Base-by-base conservation (phyloP, 2,888 invertebrate species). In the Microchrysa polita region DNA sequence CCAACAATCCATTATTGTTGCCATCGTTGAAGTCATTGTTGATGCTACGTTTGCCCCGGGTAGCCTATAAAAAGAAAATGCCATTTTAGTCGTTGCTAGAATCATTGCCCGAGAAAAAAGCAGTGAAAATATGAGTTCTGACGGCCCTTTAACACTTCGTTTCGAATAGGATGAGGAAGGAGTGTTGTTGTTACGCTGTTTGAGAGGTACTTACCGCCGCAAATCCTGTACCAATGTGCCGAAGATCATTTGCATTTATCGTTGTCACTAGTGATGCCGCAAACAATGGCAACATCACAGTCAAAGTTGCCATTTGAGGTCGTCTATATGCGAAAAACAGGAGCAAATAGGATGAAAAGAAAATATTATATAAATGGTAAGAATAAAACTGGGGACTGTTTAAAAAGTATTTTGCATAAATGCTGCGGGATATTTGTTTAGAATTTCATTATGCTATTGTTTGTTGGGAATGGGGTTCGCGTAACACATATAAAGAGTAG, bases 201-300 rank as follows among this genome's bases (percentile, higher is more conserved):
- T 5, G n/a, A 53, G 14, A 57, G 57, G 57, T 40, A 18, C 69
- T 69, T 69, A 69, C 69, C 57, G 40, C 69, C 57, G 40, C 57
- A 40, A 69, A 57, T 57, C 57, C 69, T 57, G 40, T 69, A 14
- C 20, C 67, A 14, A 23, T 52, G 57, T 69, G 55, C 40, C 10
- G 55, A 55, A 40, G 57, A 52, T 55, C 40, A 57, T 69, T 57
- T 55, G 69, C 57, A 57, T 57, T 57, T 69, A 69, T 40, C 48
- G 57, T 40, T 57, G 53, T 67, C 53, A 20, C 57, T 40, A 69
- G 69, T 69, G 69, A 69, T 69, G 69, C 57, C 69, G 57, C 57
- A 69, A 69, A 69, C 69, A 69, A 55, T 69, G 69, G 55, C 55
- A 69, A 42, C 69, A 69, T 69, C 69, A 69, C 69, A 69, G 42